Conservation (phyloP, 2,888 invertebrate genomes). For the Alloscopus bannaensis region DNA sequence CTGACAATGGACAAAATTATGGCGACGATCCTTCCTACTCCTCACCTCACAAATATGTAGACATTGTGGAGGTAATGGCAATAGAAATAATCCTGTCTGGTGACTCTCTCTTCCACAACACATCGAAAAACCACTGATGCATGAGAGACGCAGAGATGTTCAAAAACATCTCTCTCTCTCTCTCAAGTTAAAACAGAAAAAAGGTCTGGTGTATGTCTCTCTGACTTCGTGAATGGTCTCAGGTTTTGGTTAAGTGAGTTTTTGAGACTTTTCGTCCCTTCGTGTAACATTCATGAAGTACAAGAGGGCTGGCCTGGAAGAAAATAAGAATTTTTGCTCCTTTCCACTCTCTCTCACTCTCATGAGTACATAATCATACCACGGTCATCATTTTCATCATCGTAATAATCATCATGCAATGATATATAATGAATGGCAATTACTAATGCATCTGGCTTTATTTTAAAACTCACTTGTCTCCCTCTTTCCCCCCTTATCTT, state of each 20-base stretch:
- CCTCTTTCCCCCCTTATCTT: too few species aligned
- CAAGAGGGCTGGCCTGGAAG: constrained; percentile 26
- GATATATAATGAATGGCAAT: constrained; percentile 64
- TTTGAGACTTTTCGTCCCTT: too few species aligned
- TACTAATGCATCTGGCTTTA: constrained; percentile 48
- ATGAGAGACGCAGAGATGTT: too few species aligned
- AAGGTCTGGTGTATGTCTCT: too few species aligned
- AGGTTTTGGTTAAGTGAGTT: too few species aligned
- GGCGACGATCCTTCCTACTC: constrained; percentile 34
- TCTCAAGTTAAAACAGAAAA: neutral
- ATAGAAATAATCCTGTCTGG: constrained; percentile 56
- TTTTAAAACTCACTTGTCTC: constrained; percentile 19
- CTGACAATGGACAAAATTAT: constrained; percentile 37
- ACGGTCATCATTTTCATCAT: constrained; percentile 41
- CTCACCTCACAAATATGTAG: constrained; percentile 24
- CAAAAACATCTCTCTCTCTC: too few species aligned
- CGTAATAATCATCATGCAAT: constrained; percentile 55
- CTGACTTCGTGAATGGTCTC: too few species aligned
- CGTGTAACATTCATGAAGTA: too few species aligned
- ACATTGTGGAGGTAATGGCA: constrained; percentile 40
- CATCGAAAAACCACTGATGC: too few species aligned
- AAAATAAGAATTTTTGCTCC: constrained; percentile 29
- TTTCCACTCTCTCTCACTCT: constrained; percentile 2
- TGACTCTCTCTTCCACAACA: constrained; percentile 44
- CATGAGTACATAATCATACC: constrained; percentile 51